These are phyloP conservation scores for Caracal caracal DNA, from an alignment of 2,113 vertebrate genomes.

Conservation along the genomic window DNA sequence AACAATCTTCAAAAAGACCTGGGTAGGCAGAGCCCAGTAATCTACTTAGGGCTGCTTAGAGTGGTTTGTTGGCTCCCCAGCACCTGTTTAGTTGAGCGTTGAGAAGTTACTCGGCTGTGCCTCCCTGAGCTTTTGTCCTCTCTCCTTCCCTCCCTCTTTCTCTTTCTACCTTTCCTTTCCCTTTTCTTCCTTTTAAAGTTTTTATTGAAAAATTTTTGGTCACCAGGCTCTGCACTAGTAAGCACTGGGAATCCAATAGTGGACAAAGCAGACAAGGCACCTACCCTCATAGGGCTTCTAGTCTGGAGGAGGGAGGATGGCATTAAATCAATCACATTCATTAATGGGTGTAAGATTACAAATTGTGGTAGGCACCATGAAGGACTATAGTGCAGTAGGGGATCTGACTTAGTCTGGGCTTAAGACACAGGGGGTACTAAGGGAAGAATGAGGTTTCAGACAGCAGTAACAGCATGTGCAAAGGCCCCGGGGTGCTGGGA, in stretches of 20 bases:
- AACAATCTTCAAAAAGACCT: conserved; percentile 53
- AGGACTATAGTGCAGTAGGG: neutral
- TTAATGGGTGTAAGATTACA: neutral
- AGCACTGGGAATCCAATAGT: neutral
- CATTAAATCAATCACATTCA: neutral
- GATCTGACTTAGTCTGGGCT: neutral
- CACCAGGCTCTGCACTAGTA: neutral
- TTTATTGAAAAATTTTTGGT: neutral
- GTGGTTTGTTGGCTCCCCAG: conserved; percentile 42
- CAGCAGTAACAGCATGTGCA: neutral
- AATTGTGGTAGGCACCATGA: neutral
- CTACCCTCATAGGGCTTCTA: neutral
- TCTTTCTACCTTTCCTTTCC: neutral
- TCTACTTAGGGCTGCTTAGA: conserved; percentile 52
- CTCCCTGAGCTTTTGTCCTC: neutral
- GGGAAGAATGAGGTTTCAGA: neutral
- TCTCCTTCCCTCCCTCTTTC: neutral
- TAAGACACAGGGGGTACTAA: neutral
- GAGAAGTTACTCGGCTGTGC: neutral
- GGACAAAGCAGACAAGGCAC: neutral
- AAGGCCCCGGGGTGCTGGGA: neutral
- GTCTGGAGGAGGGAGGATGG: neutral
- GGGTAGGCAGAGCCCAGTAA: neutral
- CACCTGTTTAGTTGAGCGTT: conserved; percentile 20
- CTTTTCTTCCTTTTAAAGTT: neutral